A percentile compares a stretch with the other conserved stretches of the same genome.
phyloP scores from a whole-genome alignment of 2,888 invertebrate species.

The Drosophila koepferae region DNA sequence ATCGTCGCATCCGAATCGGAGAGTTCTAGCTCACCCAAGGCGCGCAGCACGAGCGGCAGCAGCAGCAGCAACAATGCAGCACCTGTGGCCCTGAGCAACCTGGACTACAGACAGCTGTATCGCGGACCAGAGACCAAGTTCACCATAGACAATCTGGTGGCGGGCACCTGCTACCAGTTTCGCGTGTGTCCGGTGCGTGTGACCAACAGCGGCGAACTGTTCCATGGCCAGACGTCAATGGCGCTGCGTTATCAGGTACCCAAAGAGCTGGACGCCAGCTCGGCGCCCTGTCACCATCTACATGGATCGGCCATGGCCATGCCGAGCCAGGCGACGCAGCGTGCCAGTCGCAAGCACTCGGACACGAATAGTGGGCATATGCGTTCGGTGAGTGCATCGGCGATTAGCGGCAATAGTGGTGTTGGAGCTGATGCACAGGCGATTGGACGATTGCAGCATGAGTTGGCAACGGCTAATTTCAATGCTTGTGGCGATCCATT shows the following conservation, averaged over 20 bases:
- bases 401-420: conserved; percentile 73
- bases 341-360: conserved; percentile 77
- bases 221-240: conserved; percentile 89
- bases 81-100: conserved; percentile 55
- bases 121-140: conserved; percentile 88
- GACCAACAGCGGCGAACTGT: conserved; percentile 86
- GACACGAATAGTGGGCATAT: conserved; percentile 56
- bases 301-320: conserved; percentile 44
- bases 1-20: conserved; percentile 83
- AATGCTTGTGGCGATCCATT: conserved; percentile 82
- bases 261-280: conserved; percentile 70
- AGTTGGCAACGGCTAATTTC: conserved; percentile 77
- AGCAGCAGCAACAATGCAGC: conserved; percentile 29
- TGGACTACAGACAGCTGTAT: conserved; percentile 87
- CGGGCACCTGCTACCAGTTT: conserved; percentile 91
- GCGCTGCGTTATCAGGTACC: conserved; percentile 86
- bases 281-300: conserved; percentile 62
- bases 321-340: conserved; percentile 69
- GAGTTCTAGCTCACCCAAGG: conserved; percentile 45
- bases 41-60: conserved; percentile 47
- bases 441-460: conserved; percentile 69
- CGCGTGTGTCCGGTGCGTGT: conserved; percentile 92
- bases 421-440: conserved; percentile 62
- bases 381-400: conserved; percentile 83
- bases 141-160: conserved; percentile 89